Evolutionary conservation across 2,113 vertebrate species (phyloP).

Genomic region (Lanius collurio): DNA sequence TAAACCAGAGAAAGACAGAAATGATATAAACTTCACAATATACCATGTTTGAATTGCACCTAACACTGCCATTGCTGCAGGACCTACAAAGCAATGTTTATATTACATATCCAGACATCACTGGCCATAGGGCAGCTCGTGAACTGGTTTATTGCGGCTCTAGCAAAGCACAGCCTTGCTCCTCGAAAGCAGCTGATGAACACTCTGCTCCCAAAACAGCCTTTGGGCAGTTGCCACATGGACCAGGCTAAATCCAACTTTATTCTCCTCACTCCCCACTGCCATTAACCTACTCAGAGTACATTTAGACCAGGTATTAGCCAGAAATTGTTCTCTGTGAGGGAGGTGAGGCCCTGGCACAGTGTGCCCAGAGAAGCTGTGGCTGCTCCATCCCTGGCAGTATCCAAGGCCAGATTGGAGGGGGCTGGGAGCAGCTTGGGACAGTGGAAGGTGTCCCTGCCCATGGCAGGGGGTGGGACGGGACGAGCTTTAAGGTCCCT

Average conservation of each 20-base stretch:
- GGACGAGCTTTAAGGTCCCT: not conserved
- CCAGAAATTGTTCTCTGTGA: not conserved
- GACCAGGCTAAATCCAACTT: not conserved
- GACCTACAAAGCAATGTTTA: not conserved
- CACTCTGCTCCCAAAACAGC: not conserved
- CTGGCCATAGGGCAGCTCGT: rapidly evolving
- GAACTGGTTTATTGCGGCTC: not conserved
- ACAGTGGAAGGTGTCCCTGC: rapidly evolving
- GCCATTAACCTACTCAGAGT: no score
- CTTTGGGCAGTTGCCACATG: rapidly evolving
- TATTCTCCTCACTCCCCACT: rapidly evolving
- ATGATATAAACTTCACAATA: rapidly evolving
- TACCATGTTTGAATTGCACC: rapidly evolving
- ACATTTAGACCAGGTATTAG: no score
- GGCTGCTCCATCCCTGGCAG: not conserved
- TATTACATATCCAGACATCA: not conserved
- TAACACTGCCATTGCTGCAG: not conserved
- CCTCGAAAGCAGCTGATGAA: not conserved
- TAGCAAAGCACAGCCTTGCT: not conserved
- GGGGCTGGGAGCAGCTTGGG: rapidly evolving
- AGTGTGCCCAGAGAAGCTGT: rapidly evolving
- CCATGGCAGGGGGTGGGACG: rapidly evolving
- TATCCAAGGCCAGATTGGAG: rapidly evolving
- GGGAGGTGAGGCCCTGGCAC: not conserved
- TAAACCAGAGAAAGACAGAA: not conserved